Base-by-base conservation (phyloP, 2,113 vertebrate species). In the Penelope pileata region DNA sequence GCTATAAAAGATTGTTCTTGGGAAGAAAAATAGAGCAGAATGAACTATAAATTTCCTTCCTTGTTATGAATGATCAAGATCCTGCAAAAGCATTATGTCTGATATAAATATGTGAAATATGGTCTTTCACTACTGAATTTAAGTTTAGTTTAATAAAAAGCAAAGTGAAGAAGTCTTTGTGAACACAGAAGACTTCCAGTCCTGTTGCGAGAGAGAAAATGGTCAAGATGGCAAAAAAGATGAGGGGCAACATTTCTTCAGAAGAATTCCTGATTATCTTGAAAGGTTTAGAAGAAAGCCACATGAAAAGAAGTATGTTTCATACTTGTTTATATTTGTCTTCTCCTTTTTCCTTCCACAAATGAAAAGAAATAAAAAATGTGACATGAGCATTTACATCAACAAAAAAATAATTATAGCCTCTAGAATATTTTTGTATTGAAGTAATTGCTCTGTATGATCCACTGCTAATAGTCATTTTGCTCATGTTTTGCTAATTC, bases 1-100 rank as follows among this genome's bases (percentile, higher is more conserved):
- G 69, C 80, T 53, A 63, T 75, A 84, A 59, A 88, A 75, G 66
- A 86, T 86, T 86, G n/a, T 78, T 79, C 42, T 86, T 83, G 76
- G 51, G 43, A 92, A 94, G 92, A 92, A 81, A 92, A 93, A 87
- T 66, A 84, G 70, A 92, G 86, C 22, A 82, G 69, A 82, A 87
- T 5, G 34, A 94, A 82, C 53, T 73, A 72, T 82, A 82, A 81
- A 94, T 91, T 95, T 84, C 34, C n/a, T 29, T 94, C 69, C 77
- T 91, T 0, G 0, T 95, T 89, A 76, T 43, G 58, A 95, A 73
- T 66, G n/a, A 89, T 76, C 48, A 66, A 51, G 42, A 88, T 74
- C 50, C 59, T 74, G 62, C 8, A 66, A 89, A 91, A 45, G 10
- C 40, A 45, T 81, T 86, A 60, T 40, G n/a, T n/a, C 21, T 27